Base-by-base conservation (phyloP, 2,797 vertebrate genomes). In the Sparidentex hasta region DNA sequence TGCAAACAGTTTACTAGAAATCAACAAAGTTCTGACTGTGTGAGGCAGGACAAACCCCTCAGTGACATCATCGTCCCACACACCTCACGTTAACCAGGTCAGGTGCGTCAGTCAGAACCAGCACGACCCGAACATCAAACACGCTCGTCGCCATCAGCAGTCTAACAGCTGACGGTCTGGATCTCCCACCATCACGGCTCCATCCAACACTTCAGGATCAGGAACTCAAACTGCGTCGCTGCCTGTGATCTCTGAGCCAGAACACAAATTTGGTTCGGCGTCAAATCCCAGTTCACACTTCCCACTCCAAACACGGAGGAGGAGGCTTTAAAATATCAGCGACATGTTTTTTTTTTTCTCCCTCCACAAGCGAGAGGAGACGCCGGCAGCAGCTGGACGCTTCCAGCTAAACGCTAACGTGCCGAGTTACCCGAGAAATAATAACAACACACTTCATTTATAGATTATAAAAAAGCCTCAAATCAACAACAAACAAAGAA, bases 161-260 rank as follows among this genome's bases (percentile, higher is more conserved):
- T 8, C 29, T 5, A 82, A 54, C 82, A 88, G 74, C 78, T 87
- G 84, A 90, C 68, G 43, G 82, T 81, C 72, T 82, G 62, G 43
- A 46, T 69, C 75, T 55, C 23, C 74, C 23, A 43, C 48, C 79
- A 61, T 66, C 51, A 76, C 78, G 76, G 71, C 78, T 81, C 74
- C 29, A 83, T 79, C 73, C 44, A 65, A 63, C 74, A 65, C 80
- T 79, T 81, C 55, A 65, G 52, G 58, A 81, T 67, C 74, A 76
- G 51, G 58, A 29, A 27, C 71, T 71, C 65, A 1, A 81, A 7
- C 70, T 11, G 50, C 1, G 58, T 68, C 1, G 21, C 77, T 71
- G 65, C 61, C 81, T 92, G 78, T 92, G 88, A 92, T 92, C 88
- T 90, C 21, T 66, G 63, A 87, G 89, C 80, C 84, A 88, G 86